Evolutionary conservation across 2,888 invertebrate genomes (phyloP).

Genomic region (Drosophila greeni): DNA sequence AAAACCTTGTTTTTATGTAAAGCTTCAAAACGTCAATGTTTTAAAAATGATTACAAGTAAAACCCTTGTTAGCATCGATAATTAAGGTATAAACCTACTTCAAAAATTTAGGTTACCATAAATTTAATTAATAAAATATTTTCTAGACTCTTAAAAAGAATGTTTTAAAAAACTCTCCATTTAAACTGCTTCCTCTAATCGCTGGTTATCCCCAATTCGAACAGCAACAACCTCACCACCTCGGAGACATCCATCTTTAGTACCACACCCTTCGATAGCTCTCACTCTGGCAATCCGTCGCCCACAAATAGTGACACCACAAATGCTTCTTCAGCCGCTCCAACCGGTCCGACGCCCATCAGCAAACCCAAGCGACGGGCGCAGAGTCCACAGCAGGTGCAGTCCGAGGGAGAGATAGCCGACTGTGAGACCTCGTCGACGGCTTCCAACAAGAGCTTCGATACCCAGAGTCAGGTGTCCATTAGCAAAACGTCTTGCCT

Average conservation of each 20-base stretch:
- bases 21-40: not conserved
- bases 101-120: not conserved
- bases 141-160: not conserved
- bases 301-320: conserved; percentile 51
- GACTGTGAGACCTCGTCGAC: conserved; percentile 77
- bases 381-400: conserved; percentile 59
- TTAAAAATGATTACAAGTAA: not conserved
- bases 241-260: conserved; percentile 78
- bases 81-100: not conserved
- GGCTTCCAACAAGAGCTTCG: conserved; percentile 77
- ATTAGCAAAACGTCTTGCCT: conserved; percentile 70
- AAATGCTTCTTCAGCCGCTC: conserved; percentile 22
- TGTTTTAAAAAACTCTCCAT: not conserved
- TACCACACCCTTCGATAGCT: conserved; percentile 70
- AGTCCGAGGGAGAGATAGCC: conserved; percentile 66
- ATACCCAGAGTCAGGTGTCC: conserved; percentile 76
- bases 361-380: conserved; percentile 68
- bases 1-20: not conserved
- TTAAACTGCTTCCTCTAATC: not conserved
- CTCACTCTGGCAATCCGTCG: conserved; percentile 46
- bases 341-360: conserved; percentile 62
- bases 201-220: not conserved
- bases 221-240: conserved; percentile 75
- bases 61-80: not conserved
- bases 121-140: not conserved